These are phyloP conservation scores for Aphelocoma coerulescens DNA, from an alignment of 2,113 vertebrate species.

Conservation along the genomic window DNA sequence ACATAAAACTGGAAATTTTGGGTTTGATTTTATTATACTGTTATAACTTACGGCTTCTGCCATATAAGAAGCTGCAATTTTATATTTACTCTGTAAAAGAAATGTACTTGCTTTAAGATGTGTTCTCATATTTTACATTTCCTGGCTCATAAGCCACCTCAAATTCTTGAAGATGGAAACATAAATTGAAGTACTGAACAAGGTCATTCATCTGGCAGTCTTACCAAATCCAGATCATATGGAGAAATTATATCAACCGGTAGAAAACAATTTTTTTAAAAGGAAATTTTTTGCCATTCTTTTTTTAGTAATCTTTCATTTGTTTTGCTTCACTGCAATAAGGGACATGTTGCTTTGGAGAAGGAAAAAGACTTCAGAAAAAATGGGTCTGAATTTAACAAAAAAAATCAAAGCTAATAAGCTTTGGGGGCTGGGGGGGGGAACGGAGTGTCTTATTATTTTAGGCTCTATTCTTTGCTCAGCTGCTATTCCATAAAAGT, in stretches of 20 bases:
- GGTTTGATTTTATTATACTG: constrained; percentile 37
- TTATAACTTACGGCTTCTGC: constrained; percentile 22
- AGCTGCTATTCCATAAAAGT: neutral
- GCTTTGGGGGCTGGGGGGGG: fast-evolving
- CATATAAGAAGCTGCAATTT: constrained; percentile 22
- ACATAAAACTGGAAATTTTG: constrained; percentile 41
- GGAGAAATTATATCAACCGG: neutral
- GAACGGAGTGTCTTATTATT: neutral
- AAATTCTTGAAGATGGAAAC: constrained; percentile 37
- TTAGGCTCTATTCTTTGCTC: neutral
- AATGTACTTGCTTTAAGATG: constrained; percentile 45
- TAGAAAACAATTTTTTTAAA: neutral
- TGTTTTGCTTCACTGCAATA: neutral
- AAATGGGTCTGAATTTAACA: neutral
- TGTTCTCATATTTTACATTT: constrained; percentile 51
- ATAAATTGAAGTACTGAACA: constrained; percentile 37
- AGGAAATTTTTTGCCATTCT: neutral
- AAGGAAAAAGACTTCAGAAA: neutral
- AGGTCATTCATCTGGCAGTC: neutral
- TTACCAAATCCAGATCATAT: neutral
- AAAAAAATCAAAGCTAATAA: neutral
- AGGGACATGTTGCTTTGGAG: neutral
- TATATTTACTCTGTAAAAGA: constrained; percentile 45
- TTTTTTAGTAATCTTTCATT: neutral
- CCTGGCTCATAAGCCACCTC: constrained; percentile 22